Evolutionary conservation across 35 echinoderm and acorn worm genomes (phyloP).

Genomic region (Heliocidaris erythrogramma): DNA sequence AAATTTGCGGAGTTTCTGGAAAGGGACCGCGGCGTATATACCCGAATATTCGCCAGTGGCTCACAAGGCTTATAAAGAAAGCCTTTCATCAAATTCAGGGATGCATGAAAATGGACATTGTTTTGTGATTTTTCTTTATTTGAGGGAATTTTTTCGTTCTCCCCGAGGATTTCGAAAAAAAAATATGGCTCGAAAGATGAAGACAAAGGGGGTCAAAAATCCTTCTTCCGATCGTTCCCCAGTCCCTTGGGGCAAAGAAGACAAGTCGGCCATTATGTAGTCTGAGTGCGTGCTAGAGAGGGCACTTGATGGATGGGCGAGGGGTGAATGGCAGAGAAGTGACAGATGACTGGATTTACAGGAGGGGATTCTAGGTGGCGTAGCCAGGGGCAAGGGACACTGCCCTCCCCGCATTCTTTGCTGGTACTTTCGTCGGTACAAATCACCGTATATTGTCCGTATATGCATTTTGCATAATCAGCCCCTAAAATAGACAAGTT

Average conservation of each 20-base stretch:
- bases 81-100: not conserved
- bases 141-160: not conserved
- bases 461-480: too few relatives aligned
- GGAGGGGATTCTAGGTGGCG: not conserved
- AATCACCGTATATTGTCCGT: too few relatives aligned
- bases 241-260: not conserved
- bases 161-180: not conserved
- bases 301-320: not conserved
- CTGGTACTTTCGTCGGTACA: not conserved
- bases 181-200: not conserved
- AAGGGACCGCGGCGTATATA: not conserved
- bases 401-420: not conserved
- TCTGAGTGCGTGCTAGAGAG: not conserved
- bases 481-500: too few relatives aligned
- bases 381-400: not conserved
- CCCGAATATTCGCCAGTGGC: not conserved
- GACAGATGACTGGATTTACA: not conserved
- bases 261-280: slow-evolving; percentile 2
- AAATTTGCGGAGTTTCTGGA: not conserved
- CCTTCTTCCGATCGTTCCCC: not conserved
- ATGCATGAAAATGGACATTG: slow-evolving; percentile 9
- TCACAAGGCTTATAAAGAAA: not conserved
- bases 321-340: not conserved
- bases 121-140: not conserved
- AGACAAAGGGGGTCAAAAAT: not conserved